phyloP scores from a whole-genome alignment of 2,888 invertebrate genomes.

The Anoplius nigerrimus region DNA sequence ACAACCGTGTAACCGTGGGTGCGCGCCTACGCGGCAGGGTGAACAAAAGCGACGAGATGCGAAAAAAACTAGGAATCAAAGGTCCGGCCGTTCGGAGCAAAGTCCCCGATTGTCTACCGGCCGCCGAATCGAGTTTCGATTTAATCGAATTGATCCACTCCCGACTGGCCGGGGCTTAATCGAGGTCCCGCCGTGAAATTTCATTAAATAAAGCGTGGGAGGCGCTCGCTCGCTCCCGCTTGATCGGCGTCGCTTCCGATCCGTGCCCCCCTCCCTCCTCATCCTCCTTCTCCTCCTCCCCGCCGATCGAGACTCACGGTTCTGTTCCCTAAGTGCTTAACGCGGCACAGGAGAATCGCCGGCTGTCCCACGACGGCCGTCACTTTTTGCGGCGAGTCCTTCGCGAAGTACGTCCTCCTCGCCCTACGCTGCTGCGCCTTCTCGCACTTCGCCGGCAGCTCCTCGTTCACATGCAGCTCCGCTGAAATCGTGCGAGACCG shows the following conservation, averaged over 20 bases:
- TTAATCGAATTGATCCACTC: neutral
- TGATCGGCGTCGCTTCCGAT: neutral
- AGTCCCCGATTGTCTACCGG: too few relatives aligned
- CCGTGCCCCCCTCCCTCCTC: neutral
- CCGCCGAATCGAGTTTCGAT: neutral
- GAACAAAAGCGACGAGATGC: too few relatives aligned
- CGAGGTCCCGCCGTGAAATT: neutral
- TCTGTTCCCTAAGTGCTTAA: conserved; percentile 89
- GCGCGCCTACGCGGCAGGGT: too few relatives aligned
- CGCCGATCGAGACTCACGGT: conserved; percentile 80
- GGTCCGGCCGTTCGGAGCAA: too few relatives aligned
- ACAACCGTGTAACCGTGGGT: too few relatives aligned
- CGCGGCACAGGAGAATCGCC: conserved; percentile 85
- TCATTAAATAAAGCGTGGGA: neutral
- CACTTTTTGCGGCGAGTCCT: conserved; percentile 86
- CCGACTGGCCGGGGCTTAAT: neutral
- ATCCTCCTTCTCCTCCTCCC: neutral
- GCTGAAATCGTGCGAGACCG: conserved; percentile 34
- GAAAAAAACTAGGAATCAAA: too few relatives aligned
- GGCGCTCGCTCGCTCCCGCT: neutral
- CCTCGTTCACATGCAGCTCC: conserved; percentile 36
- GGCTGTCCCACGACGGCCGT: conserved; percentile 89
- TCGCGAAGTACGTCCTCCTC: conserved; percentile 87
- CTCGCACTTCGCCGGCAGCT: conserved; percentile 9
- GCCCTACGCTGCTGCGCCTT: conserved; percentile 36